Evolutionary conservation across 1,140 invertebrate genomes (phyloP).

Genomic region (Lepidurus couesii): DNA sequence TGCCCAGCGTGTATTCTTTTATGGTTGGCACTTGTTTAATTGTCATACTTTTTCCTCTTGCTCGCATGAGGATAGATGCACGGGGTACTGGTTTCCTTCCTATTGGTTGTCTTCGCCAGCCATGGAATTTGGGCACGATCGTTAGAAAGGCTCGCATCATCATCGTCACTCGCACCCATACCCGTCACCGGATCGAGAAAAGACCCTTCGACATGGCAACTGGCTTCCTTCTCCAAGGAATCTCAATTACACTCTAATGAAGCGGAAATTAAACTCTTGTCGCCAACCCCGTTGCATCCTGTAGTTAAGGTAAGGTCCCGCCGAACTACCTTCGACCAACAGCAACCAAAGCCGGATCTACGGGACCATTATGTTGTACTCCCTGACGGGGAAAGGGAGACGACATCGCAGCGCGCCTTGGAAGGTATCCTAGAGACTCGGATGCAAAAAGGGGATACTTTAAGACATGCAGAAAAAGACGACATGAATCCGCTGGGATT

Average conservation of each 20-base stretch:
- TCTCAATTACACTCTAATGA: not conserved
- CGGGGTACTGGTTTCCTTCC: not conserved
- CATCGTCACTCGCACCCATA: not conserved
- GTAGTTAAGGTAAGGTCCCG: not conserved
- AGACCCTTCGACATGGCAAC: not conserved
- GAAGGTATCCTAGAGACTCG: not conserved
- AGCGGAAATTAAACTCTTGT: not conserved
- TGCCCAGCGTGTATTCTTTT: not conserved
- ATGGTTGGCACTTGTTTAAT: not conserved
- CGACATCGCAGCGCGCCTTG: not conserved
- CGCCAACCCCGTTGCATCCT: not conserved
- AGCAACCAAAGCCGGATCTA: not conserved
- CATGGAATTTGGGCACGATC: not conserved
- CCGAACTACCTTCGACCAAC: not conserved
- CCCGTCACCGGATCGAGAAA: not conserved
- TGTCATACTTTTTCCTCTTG: not conserved
- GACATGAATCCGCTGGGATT: not conserved
- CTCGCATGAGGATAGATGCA: not conserved
- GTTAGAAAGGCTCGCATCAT: slow-evolving; percentile 6
- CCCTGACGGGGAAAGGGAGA: not conserved
- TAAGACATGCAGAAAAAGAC: not conserved
- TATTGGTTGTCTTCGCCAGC: slow-evolving; percentile 7
- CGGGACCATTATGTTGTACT: not conserved
- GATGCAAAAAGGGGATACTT: not conserved
- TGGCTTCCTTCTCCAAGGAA: not conserved